Conservation (phyloP, 92 coral and sea anemone species). For the Meandrina meandrites region DNA sequence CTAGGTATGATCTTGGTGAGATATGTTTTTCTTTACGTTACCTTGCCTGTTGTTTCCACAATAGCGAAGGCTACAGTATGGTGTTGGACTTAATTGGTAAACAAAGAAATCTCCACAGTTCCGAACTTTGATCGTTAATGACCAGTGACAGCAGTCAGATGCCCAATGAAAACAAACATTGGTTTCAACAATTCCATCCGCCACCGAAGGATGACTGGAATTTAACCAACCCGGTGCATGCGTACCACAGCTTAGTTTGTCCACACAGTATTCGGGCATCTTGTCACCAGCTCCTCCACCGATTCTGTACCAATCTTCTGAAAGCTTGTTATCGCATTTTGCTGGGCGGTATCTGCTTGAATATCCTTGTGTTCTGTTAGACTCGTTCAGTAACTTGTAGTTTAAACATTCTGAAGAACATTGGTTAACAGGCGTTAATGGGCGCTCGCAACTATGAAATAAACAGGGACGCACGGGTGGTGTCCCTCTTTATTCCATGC, state of each 20-base stretch:
- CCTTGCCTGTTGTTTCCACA: conserved; percentile 28
- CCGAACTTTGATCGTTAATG: neutral
- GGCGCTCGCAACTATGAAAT: neutral
- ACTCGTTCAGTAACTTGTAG: conserved; percentile 22
- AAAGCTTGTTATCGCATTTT: conserved; percentile 8
- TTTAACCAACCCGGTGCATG: conserved; percentile 48
- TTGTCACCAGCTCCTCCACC: conserved; percentile 25
- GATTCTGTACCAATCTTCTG: conserved; percentile 32
- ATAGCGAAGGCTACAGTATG: conserved; percentile 29
- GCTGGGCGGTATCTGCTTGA: conserved; percentile 24
- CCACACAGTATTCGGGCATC: conserved; percentile 31
- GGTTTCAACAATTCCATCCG: conserved; percentile 14
- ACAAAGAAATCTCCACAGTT: conserved; percentile 32
- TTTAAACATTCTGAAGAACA: conserved; percentile 15
- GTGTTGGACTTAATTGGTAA: conserved; percentile 1
- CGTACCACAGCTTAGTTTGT: conserved; percentile 29
- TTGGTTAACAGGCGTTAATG: neutral
- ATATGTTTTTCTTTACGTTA: neutral
- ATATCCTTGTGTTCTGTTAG: conserved; percentile 27
- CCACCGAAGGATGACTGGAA: conserved; percentile 16
- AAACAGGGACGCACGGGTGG: neutral
- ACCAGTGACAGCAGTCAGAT: conserved; percentile 29
- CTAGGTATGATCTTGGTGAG: neutral
- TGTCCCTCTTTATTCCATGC: too few species aligned
- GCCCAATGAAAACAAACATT: conserved; percentile 36